Conservation (phyloP, 2,797 vertebrate genomes). For the Dendrocincla fuliginosa region DNA sequence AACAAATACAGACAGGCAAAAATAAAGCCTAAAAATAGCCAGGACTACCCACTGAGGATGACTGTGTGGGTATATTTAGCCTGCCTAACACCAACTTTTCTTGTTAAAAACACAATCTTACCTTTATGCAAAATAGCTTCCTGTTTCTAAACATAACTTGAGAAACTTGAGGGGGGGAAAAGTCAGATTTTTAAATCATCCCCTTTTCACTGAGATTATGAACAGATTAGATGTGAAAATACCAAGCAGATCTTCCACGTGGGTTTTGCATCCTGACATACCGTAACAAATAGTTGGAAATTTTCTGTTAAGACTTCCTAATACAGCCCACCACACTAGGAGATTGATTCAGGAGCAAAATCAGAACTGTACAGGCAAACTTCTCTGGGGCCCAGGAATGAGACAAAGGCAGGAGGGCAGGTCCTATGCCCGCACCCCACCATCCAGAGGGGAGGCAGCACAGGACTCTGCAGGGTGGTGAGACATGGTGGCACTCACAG, state of each 20-base stretch:
- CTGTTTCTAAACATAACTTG: slow-evolving; percentile 58
- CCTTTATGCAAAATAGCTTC: slow-evolving; percentile 67
- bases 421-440: fast-evolving
- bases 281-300: fast-evolving
- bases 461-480: background rate
- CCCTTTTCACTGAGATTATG: background rate
- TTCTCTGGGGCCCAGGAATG: background rate
- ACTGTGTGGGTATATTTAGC: slow-evolving; percentile 80
- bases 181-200: background rate
- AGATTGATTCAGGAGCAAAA: background rate
- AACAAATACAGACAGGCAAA: slow-evolving; percentile 68
- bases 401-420: background rate
- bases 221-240: background rate
- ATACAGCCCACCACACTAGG: background rate
- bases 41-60: slow-evolving; percentile 66
- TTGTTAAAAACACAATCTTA: slow-evolving; percentile 58
- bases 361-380: background rate
- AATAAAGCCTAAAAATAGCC: slow-evolving; percentile 73
- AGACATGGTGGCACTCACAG: background rate
- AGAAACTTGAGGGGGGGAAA: background rate
- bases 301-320: background rate
- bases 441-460: background rate
- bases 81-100: slow-evolving; percentile 78
- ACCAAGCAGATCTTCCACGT: background rate
- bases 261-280: background rate